Evolutionary conservation across 1,140 invertebrate species (phyloP), one percentile per base, ranked within the genome.

Genomic region (Drosophila elegans): DNA sequence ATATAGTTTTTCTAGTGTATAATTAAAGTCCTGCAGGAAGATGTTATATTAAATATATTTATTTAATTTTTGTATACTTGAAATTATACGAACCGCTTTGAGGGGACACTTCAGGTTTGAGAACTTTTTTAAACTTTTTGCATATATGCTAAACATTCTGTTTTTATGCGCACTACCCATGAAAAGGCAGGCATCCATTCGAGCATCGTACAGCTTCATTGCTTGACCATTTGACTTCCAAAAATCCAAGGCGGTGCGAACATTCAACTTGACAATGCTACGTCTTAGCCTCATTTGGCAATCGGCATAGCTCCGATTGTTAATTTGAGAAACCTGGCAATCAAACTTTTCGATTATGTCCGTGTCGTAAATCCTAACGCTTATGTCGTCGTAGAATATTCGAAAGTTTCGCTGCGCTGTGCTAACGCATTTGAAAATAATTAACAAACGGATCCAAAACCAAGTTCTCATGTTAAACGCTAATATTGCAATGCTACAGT

Each of bases 141-240:
- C 12, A n/a, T 51, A 77, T 0, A 62, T 49, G 10, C 42, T 77
- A 5, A 85, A 38, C 0, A 80, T 10, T 21, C 27, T 38, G 27
- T 78, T 88, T 10, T 74, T 78, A 3, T 85, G 74, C 0, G 51
- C 3, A n/a, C 25, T 75, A n/a, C n/a, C 44, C 1, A 86, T 3
- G 2, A 85, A 63, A 0, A 16, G 10, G 7, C 82, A 85, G 3
- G 39, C 53, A 32, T 78, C 64, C 13, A 63, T 34, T 11, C 38
- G 38, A 11, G 41, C 12, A 11, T 53, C 63, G 12, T 38, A 85
- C 6, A 86, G 4, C 12, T 75, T 77, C 36, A 57, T 25, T 32
- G 46, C 63, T 9, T 56, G 56, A 2, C 64, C 71, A 3, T 61
- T 48, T 1, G 11, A 7, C 6, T 45, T 78, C 38, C 36, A 53